phyloP scores from a whole-genome alignment of 2,888 invertebrate species.

The Microdon myrmicae region DNA sequence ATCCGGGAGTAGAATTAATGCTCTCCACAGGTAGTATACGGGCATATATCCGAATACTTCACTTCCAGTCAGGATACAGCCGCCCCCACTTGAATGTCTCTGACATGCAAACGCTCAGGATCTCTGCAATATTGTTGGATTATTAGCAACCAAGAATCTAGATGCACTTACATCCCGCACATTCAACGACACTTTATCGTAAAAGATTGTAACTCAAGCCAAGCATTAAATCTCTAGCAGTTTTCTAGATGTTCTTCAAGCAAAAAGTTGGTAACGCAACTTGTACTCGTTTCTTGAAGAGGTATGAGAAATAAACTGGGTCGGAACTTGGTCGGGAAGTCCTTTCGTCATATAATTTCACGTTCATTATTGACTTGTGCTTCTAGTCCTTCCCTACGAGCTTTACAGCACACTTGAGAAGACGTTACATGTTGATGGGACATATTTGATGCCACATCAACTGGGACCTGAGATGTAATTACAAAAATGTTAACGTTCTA shows the following conservation, averaged over 20 bases:
- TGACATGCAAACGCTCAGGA: no score
- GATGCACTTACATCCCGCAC: conserved; percentile 5
- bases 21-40: no score
- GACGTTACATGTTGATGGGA: conserved; percentile 5
- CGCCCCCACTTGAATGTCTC: no score
- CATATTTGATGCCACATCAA: background rate
- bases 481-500: no score
- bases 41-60: no score
- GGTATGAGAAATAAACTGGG: conserved; percentile 19
- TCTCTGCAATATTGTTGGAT: background rate
- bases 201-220: background rate
- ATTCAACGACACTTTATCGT: conserved; percentile 10
- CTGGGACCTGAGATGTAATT: no score
- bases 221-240: conserved; percentile 16
- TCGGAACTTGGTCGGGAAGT: no score
- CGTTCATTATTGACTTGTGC: conserved; percentile 13
- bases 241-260: conserved; percentile 17
- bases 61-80: no score
- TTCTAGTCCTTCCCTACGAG: conserved; percentile 3
- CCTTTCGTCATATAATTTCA: conserved; percentile 1
- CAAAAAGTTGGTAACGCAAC: conserved; percentile 23
- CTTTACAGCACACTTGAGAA: no score
- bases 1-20: no score
- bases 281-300: conserved; percentile 4
- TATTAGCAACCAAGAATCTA: conserved; percentile 3